Evolutionary conservation across 2,113 vertebrate genomes (phyloP).

Genomic region (Amia ocellicauda): DNA sequence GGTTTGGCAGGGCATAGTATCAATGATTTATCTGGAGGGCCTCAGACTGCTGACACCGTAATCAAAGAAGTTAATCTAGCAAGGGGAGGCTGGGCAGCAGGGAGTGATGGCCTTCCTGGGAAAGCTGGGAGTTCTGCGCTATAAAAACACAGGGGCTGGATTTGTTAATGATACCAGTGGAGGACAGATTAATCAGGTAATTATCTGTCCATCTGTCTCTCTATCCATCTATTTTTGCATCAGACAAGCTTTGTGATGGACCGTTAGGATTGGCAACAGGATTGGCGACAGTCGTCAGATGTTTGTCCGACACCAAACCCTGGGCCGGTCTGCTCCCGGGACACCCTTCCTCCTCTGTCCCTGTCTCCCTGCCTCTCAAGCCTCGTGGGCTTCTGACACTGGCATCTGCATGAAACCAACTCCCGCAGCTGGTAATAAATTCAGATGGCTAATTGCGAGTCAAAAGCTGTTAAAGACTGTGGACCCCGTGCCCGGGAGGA

Average conservation of each 20-base stretch:
- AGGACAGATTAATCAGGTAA: background rate
- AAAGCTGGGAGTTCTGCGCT: no score
- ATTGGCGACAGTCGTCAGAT: no score
- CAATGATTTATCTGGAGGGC: conserved; percentile 62
- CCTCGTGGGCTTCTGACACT: background rate
- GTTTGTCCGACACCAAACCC: no score
- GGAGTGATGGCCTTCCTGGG: no score
- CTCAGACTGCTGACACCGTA: conserved; percentile 58
- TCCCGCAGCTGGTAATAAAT: conserved; percentile 52
- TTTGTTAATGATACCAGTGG: no score
- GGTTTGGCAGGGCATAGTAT: conserved; percentile 50
- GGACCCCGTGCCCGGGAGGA: conserved; percentile 49
- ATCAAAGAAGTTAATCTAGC: conserved; percentile 68
- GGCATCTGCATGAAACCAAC: conserved; percentile 15
- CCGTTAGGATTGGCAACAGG: no score
- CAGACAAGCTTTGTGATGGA: no score
- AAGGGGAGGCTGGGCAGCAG: conserved; percentile 62
- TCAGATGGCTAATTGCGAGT: conserved; percentile 61
- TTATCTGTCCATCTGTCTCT: background rate
- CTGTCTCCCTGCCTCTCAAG: background rate
- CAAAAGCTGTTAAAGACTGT: conserved; percentile 58
- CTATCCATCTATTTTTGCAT: background rate
- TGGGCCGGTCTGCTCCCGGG: background rate
- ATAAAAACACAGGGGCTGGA: no score
- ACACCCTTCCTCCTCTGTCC: background rate